Evolutionary conservation across 2,113 vertebrate species (phyloP).

Genomic region (Urocolius indicus): DNA sequence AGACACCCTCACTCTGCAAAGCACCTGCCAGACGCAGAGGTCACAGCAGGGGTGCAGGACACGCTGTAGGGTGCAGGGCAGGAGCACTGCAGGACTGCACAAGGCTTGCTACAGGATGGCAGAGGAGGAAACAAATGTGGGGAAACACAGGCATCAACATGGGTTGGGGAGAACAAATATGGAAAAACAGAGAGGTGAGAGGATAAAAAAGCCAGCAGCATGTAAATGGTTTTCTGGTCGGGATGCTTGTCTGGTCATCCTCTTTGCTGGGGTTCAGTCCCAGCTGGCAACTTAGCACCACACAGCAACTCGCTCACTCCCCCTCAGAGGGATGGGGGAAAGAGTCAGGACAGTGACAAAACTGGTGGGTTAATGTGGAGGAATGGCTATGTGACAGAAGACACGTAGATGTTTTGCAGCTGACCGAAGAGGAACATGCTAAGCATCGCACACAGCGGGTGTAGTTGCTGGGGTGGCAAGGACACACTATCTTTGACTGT

Average conservation of each 20-base stretch:
- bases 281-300: neutral
- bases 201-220: neutral
- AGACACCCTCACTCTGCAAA: fast-evolving
- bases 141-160: neutral
- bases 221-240: neutral
- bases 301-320: neutral
- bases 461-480: too few relatives aligned
- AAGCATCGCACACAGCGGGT: too few relatives aligned
- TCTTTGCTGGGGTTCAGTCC: neutral
- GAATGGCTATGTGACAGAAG: too few relatives aligned
- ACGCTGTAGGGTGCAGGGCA: fast-evolving
- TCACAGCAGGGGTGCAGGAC: neutral
- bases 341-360: neutral
- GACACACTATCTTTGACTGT: too few relatives aligned
- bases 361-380: neutral
- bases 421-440: too few relatives aligned
- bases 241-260: neutral
- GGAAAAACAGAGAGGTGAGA: neutral
- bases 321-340: neutral
- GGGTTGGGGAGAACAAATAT: neutral
- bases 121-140: neutral
- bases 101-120: neutral
- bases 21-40: neutral
- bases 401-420: too few relatives aligned
- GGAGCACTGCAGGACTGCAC: neutral